Evolutionary conservation across 1,140 invertebrate genomes (phyloP).

Genomic region (Caenorhabditis remanei): DNA sequence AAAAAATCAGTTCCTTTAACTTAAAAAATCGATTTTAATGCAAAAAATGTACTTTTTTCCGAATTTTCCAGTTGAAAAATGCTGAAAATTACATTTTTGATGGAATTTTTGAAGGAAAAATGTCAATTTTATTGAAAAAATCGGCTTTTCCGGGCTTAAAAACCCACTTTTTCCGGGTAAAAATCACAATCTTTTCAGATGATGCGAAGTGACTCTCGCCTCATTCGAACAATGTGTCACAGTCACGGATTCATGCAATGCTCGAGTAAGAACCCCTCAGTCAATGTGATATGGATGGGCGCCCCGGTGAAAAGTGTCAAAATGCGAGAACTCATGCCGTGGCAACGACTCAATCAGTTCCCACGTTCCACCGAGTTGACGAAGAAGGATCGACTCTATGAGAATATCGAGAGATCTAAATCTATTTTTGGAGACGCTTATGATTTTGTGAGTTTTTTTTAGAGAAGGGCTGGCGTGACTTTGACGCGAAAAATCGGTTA

Average conservation of each 20-base stretch:
- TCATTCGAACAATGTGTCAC: constrained; percentile 39
- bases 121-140: too few species aligned
- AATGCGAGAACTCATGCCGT: constrained; percentile 32
- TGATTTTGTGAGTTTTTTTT: constrained; percentile 59
- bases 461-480: background rate
- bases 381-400: constrained; percentile 79
- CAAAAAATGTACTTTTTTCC: too few species aligned
- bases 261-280: constrained; percentile 10
- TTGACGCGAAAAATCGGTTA: too few species aligned
- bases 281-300: constrained; percentile 45
- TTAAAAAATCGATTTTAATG: too few species aligned
- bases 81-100: too few species aligned
- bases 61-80: too few species aligned
- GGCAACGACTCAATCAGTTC: constrained; percentile 66
- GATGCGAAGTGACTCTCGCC: constrained; percentile 34
- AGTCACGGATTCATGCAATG: constrained; percentile 42
- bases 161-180: too few species aligned
- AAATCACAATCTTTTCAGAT: too few species aligned
- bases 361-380: constrained; percentile 77
- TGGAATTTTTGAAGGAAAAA: too few species aligned
- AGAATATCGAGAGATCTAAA: constrained; percentile 62
- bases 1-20: too few species aligned
- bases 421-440: constrained; percentile 56
- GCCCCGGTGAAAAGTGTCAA: constrained; percentile 28
- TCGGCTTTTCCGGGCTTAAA: too few species aligned